A percentile compares a stretch with the other conserved stretches of the same genome.
phyloP scores from a whole-genome alignment of 23 tunicate genomes.

The Halocynthia roretzi region DNA sequence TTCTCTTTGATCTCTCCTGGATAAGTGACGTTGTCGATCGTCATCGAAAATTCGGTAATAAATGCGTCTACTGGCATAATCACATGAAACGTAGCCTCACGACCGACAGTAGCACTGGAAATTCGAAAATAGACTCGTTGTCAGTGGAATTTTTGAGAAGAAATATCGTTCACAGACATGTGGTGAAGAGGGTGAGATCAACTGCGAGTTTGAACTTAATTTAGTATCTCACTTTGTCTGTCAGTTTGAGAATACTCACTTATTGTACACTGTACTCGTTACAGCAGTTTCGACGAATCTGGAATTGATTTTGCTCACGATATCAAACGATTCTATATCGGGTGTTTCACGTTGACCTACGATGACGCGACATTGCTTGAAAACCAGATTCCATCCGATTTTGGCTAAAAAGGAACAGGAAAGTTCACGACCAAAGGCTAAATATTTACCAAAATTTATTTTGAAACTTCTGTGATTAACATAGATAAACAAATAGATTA shows the following conservation, averaged over 20 bases:
- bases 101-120: slow-evolving; percentile 31
- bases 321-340: slow-evolving; percentile 13
- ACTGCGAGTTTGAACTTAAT: no score
- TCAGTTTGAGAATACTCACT: slow-evolving; percentile 3
- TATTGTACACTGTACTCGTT: slow-evolving; percentile 24
- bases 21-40: slow-evolving; percentile 16
- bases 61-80: slow-evolving; percentile 31
- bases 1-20: slow-evolving; percentile 29
- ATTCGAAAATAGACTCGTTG: not conserved
- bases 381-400: not conserved
- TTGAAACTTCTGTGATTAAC: no score
- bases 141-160: no score
- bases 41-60: slow-evolving; percentile 21
- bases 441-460: no score
- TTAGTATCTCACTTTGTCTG: not conserved
- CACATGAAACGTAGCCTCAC: slow-evolving; percentile 32
- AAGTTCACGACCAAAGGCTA: no score
- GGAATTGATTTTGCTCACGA: slow-evolving; percentile 18
- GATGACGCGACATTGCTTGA: slow-evolving; percentile 20
- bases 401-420: no score
- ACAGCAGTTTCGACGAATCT: slow-evolving; percentile 33
- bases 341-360: slow-evolving; percentile 40
- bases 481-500: no score
- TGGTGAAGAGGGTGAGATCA: no score
- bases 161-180: no score